These are phyloP conservation scores for Dendropsophus ebraccatus DNA, from an alignment of 2,113 vertebrate species.

Conservation along the genomic window DNA sequence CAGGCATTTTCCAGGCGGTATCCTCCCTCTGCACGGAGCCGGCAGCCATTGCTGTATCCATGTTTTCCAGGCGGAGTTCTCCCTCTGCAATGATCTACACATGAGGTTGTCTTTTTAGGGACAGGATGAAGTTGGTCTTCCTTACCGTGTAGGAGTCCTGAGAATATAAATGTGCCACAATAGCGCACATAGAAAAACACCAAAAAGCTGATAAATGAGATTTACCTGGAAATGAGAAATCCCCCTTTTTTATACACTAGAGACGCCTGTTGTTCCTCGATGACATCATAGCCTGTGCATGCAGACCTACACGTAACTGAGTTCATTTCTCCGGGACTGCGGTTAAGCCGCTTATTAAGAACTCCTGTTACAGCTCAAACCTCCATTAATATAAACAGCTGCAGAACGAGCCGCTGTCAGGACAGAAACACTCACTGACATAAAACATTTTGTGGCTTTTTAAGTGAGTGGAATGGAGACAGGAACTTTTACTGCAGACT, in stretches of 20 bases:
- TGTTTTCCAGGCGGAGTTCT: no score
- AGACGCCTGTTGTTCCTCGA: neutral
- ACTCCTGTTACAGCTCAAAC: slow-evolving; percentile 50
- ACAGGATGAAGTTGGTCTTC: neutral
- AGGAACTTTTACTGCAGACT: slow-evolving; percentile 24
- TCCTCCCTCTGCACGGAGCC: no score
- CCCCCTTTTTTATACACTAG: neutral
- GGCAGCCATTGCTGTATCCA: no score
- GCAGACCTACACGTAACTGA: neutral
- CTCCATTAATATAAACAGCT: slow-evolving; percentile 62
- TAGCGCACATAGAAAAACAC: neutral
- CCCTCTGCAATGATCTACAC: no score
- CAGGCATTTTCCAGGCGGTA: no score
- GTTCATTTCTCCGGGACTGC: slow-evolving; percentile 57
- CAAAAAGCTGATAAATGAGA: neutral
- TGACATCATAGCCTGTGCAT: slow-evolving; percentile 46
- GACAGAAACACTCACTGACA: slow-evolving; percentile 37
- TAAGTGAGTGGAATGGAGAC: slow-evolving; percentile 44
- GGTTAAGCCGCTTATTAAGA: slow-evolving; percentile 65
- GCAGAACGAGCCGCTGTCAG: slow-evolving; percentile 43
- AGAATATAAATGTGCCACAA: neutral
- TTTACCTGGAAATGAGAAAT: slow-evolving; percentile 14
- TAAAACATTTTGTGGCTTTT: slow-evolving; percentile 51
- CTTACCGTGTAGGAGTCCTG: neutral
- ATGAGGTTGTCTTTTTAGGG: no score